Evolutionary conservation across 2,888 invertebrate genomes (phyloP).

Genomic region (Cyaniris semiargus): DNA sequence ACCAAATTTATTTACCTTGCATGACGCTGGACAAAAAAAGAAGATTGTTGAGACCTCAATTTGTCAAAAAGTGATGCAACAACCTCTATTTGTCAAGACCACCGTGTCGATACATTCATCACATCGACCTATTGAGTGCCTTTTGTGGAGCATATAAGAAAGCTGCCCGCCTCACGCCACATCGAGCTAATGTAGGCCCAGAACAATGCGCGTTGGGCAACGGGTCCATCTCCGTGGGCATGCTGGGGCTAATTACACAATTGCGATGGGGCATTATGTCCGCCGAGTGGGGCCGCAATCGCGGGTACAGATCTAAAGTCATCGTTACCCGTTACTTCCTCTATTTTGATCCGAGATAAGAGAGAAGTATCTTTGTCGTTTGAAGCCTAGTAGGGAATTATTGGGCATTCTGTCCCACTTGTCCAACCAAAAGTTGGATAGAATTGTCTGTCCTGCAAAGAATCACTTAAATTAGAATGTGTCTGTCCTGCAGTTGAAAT

Average conservation of each 20-base stretch:
- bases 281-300: not conserved
- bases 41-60: not conserved
- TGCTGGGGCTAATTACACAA: conserved; percentile 8
- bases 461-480: too few relatives aligned
- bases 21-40: not conserved
- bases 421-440: too few relatives aligned
- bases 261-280: not conserved
- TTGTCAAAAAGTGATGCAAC: not conserved
- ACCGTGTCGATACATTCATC: not conserved
- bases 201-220: not conserved
- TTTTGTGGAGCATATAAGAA: not conserved
- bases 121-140: not conserved
- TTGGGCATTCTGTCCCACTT: too few relatives aligned
- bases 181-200: not conserved
- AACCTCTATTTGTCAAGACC: not conserved
- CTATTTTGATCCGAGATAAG: not conserved
- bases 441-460: too few relatives aligned
- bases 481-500: too few relatives aligned
- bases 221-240: not conserved
- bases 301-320: not conserved
- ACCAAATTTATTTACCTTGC: too few relatives aligned
- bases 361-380: not conserved
- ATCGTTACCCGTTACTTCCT: not conserved
- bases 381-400: too few relatives aligned
- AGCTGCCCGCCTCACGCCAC: not conserved